Conservation (phyloP, 2,113 vertebrate genomes). For the Lampris incognitus region DNA sequence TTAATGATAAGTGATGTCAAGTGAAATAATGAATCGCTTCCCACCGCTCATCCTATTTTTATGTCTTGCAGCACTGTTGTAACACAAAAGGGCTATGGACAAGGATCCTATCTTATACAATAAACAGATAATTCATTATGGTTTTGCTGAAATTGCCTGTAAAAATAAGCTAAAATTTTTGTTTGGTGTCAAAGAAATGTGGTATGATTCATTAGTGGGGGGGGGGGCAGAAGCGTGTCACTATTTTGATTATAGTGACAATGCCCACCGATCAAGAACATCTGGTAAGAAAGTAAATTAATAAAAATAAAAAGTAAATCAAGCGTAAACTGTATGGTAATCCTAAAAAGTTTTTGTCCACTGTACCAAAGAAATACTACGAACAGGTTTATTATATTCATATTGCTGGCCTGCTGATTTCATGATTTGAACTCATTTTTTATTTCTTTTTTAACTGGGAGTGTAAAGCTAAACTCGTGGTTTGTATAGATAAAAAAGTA, state of each 20-base stretch:
- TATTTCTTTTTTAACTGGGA: conserved; percentile 47
- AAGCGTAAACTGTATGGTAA: neutral
- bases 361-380: neutral
- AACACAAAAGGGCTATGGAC: no score
- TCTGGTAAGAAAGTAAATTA: neutral
- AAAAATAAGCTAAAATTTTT: neutral
- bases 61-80: no score
- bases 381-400: conserved; percentile 3
- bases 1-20: no score
- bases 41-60: no score
- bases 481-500: conserved; percentile 13
- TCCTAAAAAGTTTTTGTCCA: neutral
- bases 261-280: neutral
- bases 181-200: neutral
- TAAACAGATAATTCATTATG: no score
- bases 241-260: neutral
- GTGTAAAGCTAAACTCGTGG: conserved; percentile 56
- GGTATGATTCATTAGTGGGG: neutral
- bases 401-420: conserved; percentile 29
- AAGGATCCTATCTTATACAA: no score
- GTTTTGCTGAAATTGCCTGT: no score
- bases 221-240: neutral
- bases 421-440: conserved; percentile 49
- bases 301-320: no score
- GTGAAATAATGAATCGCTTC: no score